Evolutionary conservation across 2,113 vertebrate species (phyloP).

Genomic region (Lycaon pictus): DNA sequence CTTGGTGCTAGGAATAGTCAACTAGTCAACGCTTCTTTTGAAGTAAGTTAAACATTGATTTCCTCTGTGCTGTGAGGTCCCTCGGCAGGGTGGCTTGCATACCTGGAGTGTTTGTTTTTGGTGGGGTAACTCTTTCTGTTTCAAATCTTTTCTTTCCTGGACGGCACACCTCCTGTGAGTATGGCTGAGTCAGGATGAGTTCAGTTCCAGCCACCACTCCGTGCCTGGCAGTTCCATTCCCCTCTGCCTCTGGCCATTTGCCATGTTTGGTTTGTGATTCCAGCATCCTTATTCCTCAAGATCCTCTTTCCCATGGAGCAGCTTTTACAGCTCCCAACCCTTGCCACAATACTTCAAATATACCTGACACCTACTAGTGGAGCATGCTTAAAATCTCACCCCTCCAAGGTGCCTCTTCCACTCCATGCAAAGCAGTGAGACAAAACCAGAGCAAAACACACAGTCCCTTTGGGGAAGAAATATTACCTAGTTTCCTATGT

Average conservation of each 20-base stretch:
- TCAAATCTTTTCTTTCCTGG: background rate
- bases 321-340: background rate
- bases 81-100: background rate
- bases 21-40: background rate
- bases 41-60: background rate
- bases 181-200: background rate
- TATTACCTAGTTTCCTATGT: background rate
- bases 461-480: background rate
- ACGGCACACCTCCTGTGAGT: background rate
- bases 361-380: background rate
- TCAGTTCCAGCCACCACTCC: background rate
- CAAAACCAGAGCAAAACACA: background rate
- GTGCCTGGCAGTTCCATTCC: background rate
- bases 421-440: background rate
- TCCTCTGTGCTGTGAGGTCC: background rate
- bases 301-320: background rate
- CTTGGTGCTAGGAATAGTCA: background rate
- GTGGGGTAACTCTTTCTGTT: background rate
- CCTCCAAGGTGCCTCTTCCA: background rate
- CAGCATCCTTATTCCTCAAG: background rate
- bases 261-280: background rate
- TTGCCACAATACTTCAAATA: background rate
- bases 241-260: background rate
- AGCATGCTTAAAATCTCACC: background rate
- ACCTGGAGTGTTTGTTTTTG: background rate